Percentiles rank a stretch among this genome's conserved stretches.
These are phyloP conservation scores for Acrocyrtus sp. DNA, from an alignment of 2,888 invertebrate species.

Conservation along the genomic window DNA sequence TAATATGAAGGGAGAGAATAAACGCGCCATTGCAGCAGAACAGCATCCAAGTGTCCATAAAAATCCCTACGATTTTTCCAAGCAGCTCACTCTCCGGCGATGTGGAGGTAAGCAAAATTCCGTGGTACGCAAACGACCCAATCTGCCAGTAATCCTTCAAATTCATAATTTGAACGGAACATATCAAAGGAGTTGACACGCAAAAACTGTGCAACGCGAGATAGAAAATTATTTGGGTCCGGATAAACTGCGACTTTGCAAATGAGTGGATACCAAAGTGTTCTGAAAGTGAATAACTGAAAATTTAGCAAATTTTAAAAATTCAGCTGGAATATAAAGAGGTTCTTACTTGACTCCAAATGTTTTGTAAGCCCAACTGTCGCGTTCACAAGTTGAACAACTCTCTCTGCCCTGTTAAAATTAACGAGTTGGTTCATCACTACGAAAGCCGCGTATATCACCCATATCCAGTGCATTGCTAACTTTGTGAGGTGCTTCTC, in stretches of 20 bases:
- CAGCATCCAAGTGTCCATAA: conserved; percentile 5
- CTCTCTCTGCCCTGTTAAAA: background rate
- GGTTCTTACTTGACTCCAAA: conserved; percentile 13
- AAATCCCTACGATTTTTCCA: background rate
- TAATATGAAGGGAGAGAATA: conserved; percentile 1
- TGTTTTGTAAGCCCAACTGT: background rate
- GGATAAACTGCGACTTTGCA: background rate
- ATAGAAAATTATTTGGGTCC: background rate
- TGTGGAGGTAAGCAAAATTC: background rate
- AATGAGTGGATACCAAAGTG: conserved; percentile 13
- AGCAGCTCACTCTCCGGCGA: background rate
- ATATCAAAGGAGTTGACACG: background rate
- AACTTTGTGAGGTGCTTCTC: background rate
- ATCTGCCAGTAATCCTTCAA: conserved; percentile 13
- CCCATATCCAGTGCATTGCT: conserved; percentile 12
- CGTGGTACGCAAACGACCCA: conserved; percentile 5
- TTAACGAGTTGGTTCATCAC: background rate
- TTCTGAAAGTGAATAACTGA: background rate
- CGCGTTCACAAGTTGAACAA: conserved; percentile 19
- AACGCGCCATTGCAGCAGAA: background rate
- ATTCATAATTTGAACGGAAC: background rate
- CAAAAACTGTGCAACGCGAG: background rate
- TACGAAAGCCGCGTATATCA: background rate
- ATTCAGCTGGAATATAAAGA: background rate
- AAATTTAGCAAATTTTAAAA: background rate